These are phyloP conservation scores for Dynastes hyllus DNA, from an alignment of 2,888 invertebrate species.

Conservation along the genomic window DNA sequence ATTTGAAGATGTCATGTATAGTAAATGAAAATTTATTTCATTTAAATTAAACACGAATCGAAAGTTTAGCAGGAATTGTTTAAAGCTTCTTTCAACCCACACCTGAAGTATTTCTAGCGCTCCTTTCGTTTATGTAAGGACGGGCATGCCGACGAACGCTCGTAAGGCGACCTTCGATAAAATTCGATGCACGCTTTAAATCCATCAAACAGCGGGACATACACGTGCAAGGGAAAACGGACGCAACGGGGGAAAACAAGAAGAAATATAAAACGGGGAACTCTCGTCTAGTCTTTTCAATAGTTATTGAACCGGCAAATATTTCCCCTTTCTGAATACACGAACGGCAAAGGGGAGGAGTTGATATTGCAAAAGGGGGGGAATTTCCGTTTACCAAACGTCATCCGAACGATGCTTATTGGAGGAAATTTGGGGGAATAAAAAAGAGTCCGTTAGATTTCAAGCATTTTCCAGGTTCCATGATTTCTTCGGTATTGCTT, in stretches of 20 bases:
- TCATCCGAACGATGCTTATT: neutral
- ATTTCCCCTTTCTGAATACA: constrained; percentile 27
- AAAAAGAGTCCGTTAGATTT: constrained; percentile 9
- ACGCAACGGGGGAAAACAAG: neutral
- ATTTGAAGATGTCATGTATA: no score
- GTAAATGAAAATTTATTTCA: neutral
- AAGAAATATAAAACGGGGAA: no score
- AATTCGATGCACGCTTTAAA: constrained; percentile 21
- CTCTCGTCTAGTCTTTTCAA: constrained; percentile 27
- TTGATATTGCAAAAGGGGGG: constrained; percentile 13
- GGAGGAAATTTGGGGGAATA: no score
- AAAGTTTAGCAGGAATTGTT: neutral
- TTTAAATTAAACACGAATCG: neutral
- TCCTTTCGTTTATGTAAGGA: neutral
- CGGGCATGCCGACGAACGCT: neutral
- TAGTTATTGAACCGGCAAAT: constrained; percentile 37
- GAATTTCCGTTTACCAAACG: constrained; percentile 4
- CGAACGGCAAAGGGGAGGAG: neutral
- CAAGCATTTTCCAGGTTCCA: neutral
- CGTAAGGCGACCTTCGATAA: constrained; percentile 6
- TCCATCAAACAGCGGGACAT: constrained; percentile 22
- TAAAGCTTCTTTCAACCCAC: neutral
- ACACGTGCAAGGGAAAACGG: constrained; percentile 6
- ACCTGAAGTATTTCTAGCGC: neutral
- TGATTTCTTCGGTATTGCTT: constrained; percentile 8